Conservation (phyloP, 1,140 invertebrate genomes). For the Drosophila nasuta region DNA sequence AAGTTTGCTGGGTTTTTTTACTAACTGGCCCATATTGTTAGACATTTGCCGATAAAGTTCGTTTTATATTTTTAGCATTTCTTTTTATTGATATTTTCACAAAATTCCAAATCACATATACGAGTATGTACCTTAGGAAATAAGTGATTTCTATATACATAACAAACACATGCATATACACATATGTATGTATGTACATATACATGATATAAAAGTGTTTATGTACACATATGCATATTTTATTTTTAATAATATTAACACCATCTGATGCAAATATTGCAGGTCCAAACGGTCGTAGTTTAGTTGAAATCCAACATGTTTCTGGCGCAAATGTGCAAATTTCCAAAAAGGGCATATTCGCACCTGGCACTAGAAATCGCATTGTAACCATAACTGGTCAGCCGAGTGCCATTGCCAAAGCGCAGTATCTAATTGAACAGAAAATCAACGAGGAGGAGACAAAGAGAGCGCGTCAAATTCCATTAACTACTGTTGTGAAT, state of each 20-base stretch:
- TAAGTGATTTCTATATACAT: conserved; percentile 10
- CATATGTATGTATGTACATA: conserved; percentile 16
- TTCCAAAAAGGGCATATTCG: conserved; percentile 98
- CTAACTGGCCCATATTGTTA: not conserved
- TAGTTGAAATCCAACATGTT: conserved; percentile 98
- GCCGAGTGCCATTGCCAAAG: conserved; percentile 93
- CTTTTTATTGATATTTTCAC: not conserved
- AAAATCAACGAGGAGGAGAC: conserved; percentile 97
- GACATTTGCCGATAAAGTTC: not conserved
- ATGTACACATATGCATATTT: conserved; percentile 27
- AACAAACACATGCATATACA: conserved; percentile 31
- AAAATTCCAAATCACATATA: conserved; percentile 9
- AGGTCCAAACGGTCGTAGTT: conserved; percentile 96
- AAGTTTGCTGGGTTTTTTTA: conserved; percentile 2
- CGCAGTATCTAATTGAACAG: conserved; percentile 97
- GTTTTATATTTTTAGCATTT: conserved; percentile 2
- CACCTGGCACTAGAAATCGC: conserved; percentile 97
- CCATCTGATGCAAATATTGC: conserved; percentile 82
- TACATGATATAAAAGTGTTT: conserved; percentile 31
- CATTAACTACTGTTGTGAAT: conserved; percentile 90
- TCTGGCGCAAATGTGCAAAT: conserved; percentile 99
- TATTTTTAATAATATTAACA: conserved; percentile 51
- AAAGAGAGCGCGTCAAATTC: conserved; percentile 95
- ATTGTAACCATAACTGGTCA: conserved; percentile 98
- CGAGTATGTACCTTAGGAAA: conserved; percentile 4